These are phyloP conservation scores for Augiades crinisus DNA, from an alignment of 2,888 invertebrate species.

Conservation along the genomic window DNA sequence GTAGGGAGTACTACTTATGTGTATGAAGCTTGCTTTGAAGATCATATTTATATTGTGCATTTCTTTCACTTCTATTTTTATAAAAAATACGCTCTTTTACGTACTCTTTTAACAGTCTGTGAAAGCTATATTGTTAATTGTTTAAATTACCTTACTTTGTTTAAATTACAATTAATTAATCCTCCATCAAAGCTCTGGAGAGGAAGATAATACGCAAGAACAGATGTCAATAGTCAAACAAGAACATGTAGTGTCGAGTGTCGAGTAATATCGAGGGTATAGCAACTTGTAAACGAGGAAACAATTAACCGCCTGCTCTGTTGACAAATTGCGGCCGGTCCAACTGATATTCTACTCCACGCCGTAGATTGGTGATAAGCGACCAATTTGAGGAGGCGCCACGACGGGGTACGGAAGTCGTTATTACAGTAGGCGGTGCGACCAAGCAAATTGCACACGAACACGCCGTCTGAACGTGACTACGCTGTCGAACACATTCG, in stretches of 20 bases:
- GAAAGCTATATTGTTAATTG: too few relatives aligned
- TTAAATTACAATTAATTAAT: too few relatives aligned
- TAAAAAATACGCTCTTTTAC: too few relatives aligned
- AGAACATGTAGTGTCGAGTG: conserved; percentile 18
- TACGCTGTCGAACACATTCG: conserved; percentile 78
- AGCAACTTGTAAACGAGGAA: conserved; percentile 54
- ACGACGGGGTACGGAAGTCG: conserved; percentile 80
- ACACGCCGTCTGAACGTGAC: conserved; percentile 80
- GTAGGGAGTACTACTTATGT: conserved; percentile 8
- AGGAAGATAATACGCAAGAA: too few relatives aligned
- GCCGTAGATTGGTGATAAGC: conserved; percentile 80
- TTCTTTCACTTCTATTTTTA: too few relatives aligned
- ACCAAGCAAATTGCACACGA: conserved; percentile 74
- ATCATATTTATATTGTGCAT: conserved; percentile 4
- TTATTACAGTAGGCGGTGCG: conserved; percentile 80
- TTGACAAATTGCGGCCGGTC: conserved; percentile 74
- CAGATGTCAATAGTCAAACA: conserved; percentile 5
- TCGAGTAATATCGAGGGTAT: conserved; percentile 31
- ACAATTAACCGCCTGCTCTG: conserved; percentile 54
- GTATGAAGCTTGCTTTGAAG: conserved; percentile 6
- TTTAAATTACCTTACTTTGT: too few relatives aligned
- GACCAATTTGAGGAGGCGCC: conserved; percentile 81
- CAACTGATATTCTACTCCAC: conserved; percentile 72
- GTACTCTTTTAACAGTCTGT: too few relatives aligned
- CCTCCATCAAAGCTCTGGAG: too few relatives aligned